Base-by-base conservation (phyloP, 2,888 invertebrate genomes). In the Lochmaea capreae region DNA sequence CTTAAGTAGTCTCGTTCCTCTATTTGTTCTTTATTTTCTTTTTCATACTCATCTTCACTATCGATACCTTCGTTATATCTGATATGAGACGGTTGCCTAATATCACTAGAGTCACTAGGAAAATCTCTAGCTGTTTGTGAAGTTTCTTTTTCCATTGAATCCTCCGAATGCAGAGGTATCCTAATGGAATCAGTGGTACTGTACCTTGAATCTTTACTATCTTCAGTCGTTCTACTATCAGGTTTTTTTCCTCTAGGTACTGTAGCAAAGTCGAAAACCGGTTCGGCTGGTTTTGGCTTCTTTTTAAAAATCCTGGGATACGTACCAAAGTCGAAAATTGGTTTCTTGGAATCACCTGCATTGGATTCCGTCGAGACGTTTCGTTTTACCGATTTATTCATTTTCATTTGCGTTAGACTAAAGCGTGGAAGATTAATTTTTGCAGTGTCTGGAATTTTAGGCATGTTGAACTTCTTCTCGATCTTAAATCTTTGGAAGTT, bases 271-370 rank as follows among this genome's bases (percentile, higher is more conserved):
- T 92, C 92, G 3, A 92, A 91, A 1, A 91, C 90, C 74, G 89
- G 90, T 57, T 71, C 71, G 10, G 70, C 61, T 2, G 66, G 33
- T 71, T 77, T 75, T 1, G 77, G 61, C 70, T 83, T 83, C 76
- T 81, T 83, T 69, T 82, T 83, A 81, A 93, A 92, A 78, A 95
- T 89, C 80, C 95, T 90, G 0, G 95, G 95, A 84, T 93, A 95
- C 0, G 95, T 95, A 80, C 92, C 91, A 54, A 93, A 92, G 86
- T 94, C 93, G 83, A 94, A 93, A 78, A 90, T 88, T 79, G 90
- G 90, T 81, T 90, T 91, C 80, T 90, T 90, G 63, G 89, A 88
- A 59, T 89, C 89, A 63, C 89, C 89, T 33, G 86, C 87, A 46
- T 88, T 87, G 9, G 89, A 88, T 80, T 90, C 89, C 59, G 90